These are phyloP conservation scores for Plecotus auritus DNA, from an alignment of 2,113 vertebrate genomes.

Conservation along the genomic window DNA sequence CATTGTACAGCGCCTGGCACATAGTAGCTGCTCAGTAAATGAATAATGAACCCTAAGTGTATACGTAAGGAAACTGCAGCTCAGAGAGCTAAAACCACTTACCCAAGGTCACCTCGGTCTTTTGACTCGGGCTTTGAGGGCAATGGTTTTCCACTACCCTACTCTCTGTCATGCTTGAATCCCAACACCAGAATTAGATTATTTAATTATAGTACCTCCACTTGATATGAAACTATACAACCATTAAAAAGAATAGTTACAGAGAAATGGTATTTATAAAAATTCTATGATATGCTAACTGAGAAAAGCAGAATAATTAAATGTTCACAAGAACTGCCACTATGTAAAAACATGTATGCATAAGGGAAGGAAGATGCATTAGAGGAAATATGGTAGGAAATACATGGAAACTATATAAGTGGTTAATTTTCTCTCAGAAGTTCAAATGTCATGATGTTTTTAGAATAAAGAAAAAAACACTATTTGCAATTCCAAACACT, in stretches of 20 bases:
- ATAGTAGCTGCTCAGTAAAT: background rate
- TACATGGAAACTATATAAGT: background rate
- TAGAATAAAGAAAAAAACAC: background rate
- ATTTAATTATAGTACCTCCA: background rate
- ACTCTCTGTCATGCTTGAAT: background rate
- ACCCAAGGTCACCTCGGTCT: background rate
- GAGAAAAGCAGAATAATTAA: background rate
- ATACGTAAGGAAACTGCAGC: background rate
- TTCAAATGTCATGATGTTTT: background rate
- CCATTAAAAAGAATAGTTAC: background rate
- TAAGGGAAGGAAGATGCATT: background rate
- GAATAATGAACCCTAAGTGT: background rate
- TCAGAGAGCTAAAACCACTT: background rate
- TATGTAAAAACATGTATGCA: background rate
- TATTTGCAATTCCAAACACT: background rate
- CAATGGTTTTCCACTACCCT: background rate
- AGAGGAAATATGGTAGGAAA: background rate
- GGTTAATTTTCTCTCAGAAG: background rate
- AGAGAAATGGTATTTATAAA: background rate
- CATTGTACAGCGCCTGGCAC: background rate
- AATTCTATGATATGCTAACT: background rate
- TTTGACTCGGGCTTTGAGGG: background rate
- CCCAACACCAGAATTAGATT: background rate
- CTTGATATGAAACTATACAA: background rate
- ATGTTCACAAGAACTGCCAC: background rate